These are phyloP conservation scores for Calidris pygmaea DNA, from an alignment of 2,113 vertebrate species.

Conservation along the genomic window DNA sequence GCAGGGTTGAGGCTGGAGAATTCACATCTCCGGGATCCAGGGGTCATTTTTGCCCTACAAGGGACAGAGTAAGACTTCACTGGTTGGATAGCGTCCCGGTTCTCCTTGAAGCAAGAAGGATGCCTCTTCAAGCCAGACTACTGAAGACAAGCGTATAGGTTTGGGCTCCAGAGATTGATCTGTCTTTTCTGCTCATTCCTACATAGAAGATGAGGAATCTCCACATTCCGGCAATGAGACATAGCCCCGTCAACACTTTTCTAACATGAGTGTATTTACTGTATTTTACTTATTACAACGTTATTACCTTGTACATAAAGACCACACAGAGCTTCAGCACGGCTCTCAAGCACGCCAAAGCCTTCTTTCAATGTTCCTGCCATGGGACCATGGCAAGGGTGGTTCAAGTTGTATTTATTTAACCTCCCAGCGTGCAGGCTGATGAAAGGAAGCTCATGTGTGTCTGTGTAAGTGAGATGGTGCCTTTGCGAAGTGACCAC, in stretches of 20 bases:
- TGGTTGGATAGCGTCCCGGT: neutral
- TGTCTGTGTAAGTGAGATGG: neutral
- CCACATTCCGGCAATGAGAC: neutral
- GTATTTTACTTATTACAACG: neutral
- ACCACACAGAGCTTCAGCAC: neutral
- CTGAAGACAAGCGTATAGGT: neutral
- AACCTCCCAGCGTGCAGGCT: neutral
- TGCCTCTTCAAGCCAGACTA: neutral
- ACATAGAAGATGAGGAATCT: neutral
- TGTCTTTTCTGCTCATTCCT: neutral
- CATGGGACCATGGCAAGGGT: neutral
- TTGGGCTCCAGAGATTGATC: neutral
- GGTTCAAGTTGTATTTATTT: neutral
- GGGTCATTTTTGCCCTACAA: neutral
- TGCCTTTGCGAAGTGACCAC: neutral
- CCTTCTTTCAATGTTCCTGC: neutral
- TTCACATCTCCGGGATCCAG: fast-evolving
- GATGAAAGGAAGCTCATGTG: neutral
- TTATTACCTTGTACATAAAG: neutral
- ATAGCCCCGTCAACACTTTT: neutral
- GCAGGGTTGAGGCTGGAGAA: neutral
- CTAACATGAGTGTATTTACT: neutral
- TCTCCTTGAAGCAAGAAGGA: neutral
- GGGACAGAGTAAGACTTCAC: neutral
- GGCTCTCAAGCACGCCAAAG: neutral